Base-by-base conservation (phyloP, 1,140 invertebrate genomes). In the Danaus plexippus region DNA sequence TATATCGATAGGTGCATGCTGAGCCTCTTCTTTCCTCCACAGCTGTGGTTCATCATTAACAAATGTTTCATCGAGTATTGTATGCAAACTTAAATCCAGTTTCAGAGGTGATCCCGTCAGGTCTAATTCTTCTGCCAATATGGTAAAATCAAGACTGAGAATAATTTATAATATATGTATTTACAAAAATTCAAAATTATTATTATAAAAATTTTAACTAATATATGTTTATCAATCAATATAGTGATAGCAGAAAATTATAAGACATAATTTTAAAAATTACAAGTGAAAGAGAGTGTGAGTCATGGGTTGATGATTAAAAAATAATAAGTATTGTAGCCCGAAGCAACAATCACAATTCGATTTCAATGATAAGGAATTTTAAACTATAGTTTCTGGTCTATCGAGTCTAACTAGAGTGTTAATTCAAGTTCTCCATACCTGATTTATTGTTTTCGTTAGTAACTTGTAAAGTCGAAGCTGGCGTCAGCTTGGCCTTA, bases 41-140 rank as follows among this genome's bases (percentile, higher is more conserved):
- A 83, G 55, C 42, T 87, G 81, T 18, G 85, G 80, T 63, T 87
- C 75, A 66, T 88, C 85, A 57, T 75, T 59, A 9, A 83, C 61
- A 47, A 87, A 59, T 9, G 87, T 87, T n/a, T 88, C 87, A 76
- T 88, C 87, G 9, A 88, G 60, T 44, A 80, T 65, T 40, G 78
- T 80, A 50, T 88, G 85, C 12, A 87, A 63, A 61, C 79, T 87
- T 40, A 88, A 59, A 61, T 87, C 83, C n/a, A 88, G 60, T 66
- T 88, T 88, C 6, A 88, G 61, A 4, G 87, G 87, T 13, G 87
- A 88, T 1, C 87, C 87, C 51, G 87, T 88, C 12, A 88, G 58
- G 11, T 88, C 87, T 11, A 87, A 62, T 53, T 87, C 85, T 56
- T 86, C 84, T 85, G 63, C 12, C 75, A 52, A 47, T 71, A 52